These are phyloP conservation scores for Megaustenia siamemsis DNA, from an alignment of 2,888 invertebrate species.

Conservation along the genomic window DNA sequence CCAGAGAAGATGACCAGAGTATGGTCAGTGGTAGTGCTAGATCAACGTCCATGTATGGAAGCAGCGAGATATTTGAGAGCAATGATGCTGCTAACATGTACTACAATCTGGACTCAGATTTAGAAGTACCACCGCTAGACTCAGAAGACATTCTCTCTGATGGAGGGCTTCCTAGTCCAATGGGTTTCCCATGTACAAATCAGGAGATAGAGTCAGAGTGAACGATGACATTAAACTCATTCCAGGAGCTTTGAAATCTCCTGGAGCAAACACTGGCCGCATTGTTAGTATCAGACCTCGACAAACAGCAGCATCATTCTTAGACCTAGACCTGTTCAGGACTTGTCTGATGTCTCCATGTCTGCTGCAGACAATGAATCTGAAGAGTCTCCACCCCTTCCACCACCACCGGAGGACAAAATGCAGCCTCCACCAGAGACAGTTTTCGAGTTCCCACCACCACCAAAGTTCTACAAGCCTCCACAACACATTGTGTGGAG, in stretches of 20 bases:
- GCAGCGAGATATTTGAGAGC: constrained; percentile 66
- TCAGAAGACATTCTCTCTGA: constrained; percentile 68
- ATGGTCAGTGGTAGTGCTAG: constrained; percentile 62
- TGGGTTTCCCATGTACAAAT: constrained; percentile 15
- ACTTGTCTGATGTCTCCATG: constrained; percentile 6
- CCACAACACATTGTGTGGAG: constrained; percentile 27
- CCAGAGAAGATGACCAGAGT: constrained; percentile 58
- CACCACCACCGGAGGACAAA: constrained; percentile 34
- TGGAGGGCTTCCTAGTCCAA: constrained; percentile 66
- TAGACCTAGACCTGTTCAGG: neutral
- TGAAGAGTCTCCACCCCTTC: constrained; percentile 41
- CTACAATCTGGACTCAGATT: constrained; percentile 65
- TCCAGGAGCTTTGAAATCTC: constrained; percentile 48
- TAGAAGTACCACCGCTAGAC: constrained; percentile 67
- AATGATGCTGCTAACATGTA: constrained; percentile 56
- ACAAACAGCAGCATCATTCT: constrained; percentile 56
- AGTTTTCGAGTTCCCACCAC: constrained; percentile 59
- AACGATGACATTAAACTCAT: constrained; percentile 52
- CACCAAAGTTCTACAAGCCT: constrained; percentile 53
- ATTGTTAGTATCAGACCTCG: constrained; percentile 40
- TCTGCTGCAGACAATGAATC: neutral
- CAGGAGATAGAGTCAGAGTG: constrained; percentile 23
- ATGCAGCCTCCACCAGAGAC: constrained; percentile 35
- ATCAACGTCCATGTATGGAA: constrained; percentile 65
- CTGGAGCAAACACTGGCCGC: constrained; percentile 38